Base-by-base conservation (phyloP, 2,888 invertebrate species). In the Polydesmus complanatus region DNA sequence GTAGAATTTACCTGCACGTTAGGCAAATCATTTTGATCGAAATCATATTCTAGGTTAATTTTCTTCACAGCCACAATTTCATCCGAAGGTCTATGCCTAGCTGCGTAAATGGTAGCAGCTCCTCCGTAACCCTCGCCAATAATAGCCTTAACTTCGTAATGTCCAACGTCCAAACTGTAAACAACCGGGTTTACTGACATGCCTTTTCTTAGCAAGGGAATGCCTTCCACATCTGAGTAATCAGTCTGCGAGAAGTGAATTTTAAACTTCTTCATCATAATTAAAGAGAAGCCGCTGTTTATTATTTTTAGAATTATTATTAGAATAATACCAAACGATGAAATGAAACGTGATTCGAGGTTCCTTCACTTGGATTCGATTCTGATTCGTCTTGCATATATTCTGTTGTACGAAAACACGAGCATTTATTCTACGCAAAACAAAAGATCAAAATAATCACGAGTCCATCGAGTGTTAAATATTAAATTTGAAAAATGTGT, bases 71-170 rank as follows among this genome's bases (percentile, higher is more conserved):
- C 60, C n/a, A 60, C 54, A 21, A 54, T 11, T 8, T 56, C 48
- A 26, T 27, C 56, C 1, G 22, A 47, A 18, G 48, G 49, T 21
- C 22, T 23, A 19, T 60, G 54, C n/a, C 26, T 54, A 22, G 60
- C 60, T 3, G 55, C 55, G 18, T 27, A 60, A n/a, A 60, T 19
- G 1, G 27, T 23, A 3, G 56, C 25, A 3, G 60, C 60, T 1
- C 50, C 54, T 2, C 48, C 56, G 19, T 48, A 60, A 3, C 60
- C 60, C 8, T 56, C 23, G 19, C 56, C 56, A 22, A 60, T 37
- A n/a, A 60, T 49, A 14, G 55, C 48, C 14, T 48, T 27, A n/a
- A 60, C 25, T 19, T 60, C 60, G 49, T 60, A 60, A 18, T 48
- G 18, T n/a, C 23, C 48, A 14, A 22, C 56, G 11, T 60, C 60